Percentiles rank a stretch among this genome's conserved stretches.
phyloP scores from a whole-genome alignment of 2,888 invertebrate species.

The Odontomyia ornata region DNA sequence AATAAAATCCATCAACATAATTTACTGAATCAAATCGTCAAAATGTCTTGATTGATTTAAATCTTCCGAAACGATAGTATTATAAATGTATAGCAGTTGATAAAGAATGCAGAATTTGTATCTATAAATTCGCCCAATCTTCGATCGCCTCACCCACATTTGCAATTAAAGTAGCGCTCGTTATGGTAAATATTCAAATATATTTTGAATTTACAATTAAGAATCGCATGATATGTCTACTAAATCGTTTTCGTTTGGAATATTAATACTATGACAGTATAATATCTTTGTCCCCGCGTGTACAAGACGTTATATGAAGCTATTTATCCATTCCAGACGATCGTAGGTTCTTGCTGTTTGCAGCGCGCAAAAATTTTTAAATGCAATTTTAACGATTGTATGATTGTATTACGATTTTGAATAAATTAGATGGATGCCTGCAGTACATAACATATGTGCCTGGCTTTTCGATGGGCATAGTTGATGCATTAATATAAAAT shows the following conservation, averaged over 20 bases:
- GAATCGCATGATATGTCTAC: neutral
- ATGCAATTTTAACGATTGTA: no score
- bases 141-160: constrained; percentile 1
- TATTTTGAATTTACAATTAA: neutral
- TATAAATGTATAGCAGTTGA: neutral
- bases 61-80: neutral
- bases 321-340: constrained; percentile 2
- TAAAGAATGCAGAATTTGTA: neutral
- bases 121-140: neutral
- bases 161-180: neutral
- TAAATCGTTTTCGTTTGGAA: neutral
- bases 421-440: no score
- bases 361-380: neutral
- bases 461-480: neutral
- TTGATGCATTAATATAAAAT: no score
- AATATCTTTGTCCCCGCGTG: neutral
- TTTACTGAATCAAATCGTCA: no score
- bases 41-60: neutral
- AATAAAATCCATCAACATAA: no score
- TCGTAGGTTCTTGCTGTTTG: neutral
- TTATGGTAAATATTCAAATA: constrained; percentile 2
- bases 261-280: neutral
- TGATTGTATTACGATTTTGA: neutral
- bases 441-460: neutral
- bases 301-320: neutral